A percentile compares a stretch with the other conserved stretches of the same genome.
Conservation (phyloP, 2,888 invertebrate species). For the Meta bourneti region DNA sequence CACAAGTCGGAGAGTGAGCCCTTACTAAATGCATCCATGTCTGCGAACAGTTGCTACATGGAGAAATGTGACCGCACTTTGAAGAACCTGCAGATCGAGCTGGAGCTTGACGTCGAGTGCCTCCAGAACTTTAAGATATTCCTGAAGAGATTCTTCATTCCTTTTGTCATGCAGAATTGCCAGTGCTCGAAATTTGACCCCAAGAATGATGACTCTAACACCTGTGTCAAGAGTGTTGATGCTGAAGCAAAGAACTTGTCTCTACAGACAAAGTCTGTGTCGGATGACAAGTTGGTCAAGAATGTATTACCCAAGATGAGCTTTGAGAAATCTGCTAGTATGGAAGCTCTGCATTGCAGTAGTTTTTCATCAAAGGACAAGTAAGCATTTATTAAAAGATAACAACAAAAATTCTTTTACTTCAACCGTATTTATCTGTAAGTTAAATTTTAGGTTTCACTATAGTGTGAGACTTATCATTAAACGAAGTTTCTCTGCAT, state of each 20-base stretch:
- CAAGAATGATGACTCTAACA: conserved; percentile 3
- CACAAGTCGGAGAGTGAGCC: conserved; percentile 60
- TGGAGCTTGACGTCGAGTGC: conserved; percentile 69
- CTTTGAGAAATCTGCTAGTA: conserved; percentile 4
- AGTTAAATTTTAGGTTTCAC: no score
- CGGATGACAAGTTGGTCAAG: background rate
- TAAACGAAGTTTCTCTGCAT: no score
- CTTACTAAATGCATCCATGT: background rate
- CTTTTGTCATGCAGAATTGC: conserved; percentile 34
- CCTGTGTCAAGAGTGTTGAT: background rate
- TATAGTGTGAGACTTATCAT: no score
- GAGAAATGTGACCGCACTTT: conserved; percentile 39
- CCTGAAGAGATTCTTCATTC: conserved; percentile 61
- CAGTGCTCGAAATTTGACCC: background rate
- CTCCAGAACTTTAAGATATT: conserved; percentile 66
- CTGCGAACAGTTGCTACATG: background rate
- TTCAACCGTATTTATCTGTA: no score
- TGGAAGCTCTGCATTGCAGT: background rate
- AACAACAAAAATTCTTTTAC: background rate
- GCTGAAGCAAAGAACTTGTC: background rate
- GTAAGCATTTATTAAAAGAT: conserved; percentile 10
- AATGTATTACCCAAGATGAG: background rate
- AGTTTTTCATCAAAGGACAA: conserved; percentile 34
- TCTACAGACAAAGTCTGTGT: background rate
- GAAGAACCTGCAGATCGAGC: conserved; percentile 24